phyloP scores from a whole-genome alignment of 2,113 vertebrate species.

The Boleophthalmus pectinirostris region DNA sequence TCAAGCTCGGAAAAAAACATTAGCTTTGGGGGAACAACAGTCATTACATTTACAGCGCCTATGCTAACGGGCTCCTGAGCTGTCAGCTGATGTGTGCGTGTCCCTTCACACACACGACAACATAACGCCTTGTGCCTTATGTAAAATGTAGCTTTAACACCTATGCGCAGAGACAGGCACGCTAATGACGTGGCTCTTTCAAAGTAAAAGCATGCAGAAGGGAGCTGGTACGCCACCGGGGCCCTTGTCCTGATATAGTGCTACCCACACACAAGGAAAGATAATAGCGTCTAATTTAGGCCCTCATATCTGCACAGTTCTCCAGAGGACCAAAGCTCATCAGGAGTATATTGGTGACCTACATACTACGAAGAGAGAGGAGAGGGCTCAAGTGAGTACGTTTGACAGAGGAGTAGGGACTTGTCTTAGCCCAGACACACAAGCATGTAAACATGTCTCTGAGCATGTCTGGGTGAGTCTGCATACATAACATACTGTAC shows the following conservation, averaged over 20 bases:
- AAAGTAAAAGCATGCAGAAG: conserved; percentile 52
- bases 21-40: conserved; percentile 35
- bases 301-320: conserved; percentile 70
- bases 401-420: conserved; percentile 18
- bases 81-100: conserved; percentile 35
- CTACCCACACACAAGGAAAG: conserved; percentile 29
- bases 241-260: conserved; percentile 43
- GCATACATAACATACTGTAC: neutral
- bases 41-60: conserved; percentile 56
- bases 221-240: conserved; percentile 47
- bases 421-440: conserved; percentile 23
- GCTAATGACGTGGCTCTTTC: conserved; percentile 32
- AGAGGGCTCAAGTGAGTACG: conserved; percentile 24
- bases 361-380: conserved; percentile 50
- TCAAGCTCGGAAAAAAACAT: conserved; percentile 42
- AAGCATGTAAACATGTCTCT: conserved; percentile 28
- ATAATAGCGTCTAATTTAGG: conserved; percentile 75
- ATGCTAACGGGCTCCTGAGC: conserved; percentile 37
- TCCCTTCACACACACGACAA: conserved; percentile 31
- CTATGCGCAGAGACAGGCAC: conserved; percentile 22
- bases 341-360: conserved; percentile 74
- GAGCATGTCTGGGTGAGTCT: conserved; percentile 1
- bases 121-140: conserved; percentile 32
- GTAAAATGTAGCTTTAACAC: conserved; percentile 48
- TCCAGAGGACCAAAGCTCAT: conserved; percentile 74